phyloP scores from a whole-genome alignment of 2,797 vertebrate species.

The Salmo trutta region DNA sequence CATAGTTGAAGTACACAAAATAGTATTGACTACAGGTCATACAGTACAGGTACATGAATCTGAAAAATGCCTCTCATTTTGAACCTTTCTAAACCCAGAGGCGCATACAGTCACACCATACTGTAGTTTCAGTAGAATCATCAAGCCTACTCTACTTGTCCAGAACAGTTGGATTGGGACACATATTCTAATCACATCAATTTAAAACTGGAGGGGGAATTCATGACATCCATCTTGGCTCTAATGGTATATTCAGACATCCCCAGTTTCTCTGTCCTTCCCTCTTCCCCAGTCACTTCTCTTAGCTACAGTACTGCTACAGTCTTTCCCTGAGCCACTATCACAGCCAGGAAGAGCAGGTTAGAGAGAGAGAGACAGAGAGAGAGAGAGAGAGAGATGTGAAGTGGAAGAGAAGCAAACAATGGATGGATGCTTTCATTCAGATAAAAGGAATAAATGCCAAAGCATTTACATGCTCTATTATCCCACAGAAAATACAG shows the following conservation, averaged over 20 bases:
- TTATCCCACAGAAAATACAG: conserved; percentile 68
- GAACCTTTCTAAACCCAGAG: too few relatives aligned
- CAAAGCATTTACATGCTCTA: conserved; percentile 72
- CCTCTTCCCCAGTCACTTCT: background rate
- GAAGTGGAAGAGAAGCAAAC: conserved; percentile 57
- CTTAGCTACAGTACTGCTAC: background rate
- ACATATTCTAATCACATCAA: too few relatives aligned
- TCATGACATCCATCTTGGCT: too few relatives aligned
- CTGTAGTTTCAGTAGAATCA: too few relatives aligned
- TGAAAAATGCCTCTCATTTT: too few relatives aligned
- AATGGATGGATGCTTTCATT: conserved; percentile 75
- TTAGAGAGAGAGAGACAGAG: background rate
- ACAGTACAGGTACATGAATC: too few relatives aligned
- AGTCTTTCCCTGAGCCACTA: background rate
- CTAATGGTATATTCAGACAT: background rate
- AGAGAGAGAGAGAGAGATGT: conserved; percentile 52
- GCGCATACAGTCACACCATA: too few relatives aligned
- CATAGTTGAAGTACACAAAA: too few relatives aligned
- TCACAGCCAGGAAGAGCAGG: conserved; percentile 41
- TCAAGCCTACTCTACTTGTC: too few relatives aligned
- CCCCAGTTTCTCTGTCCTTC: background rate
- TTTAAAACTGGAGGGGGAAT: too few relatives aligned
- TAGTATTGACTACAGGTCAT: too few relatives aligned
- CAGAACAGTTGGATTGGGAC: too few relatives aligned
- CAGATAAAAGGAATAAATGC: conserved; percentile 73